Conservation (phyloP, 2,888 invertebrate genomes). For the Trissonchulus sp. region DNA sequence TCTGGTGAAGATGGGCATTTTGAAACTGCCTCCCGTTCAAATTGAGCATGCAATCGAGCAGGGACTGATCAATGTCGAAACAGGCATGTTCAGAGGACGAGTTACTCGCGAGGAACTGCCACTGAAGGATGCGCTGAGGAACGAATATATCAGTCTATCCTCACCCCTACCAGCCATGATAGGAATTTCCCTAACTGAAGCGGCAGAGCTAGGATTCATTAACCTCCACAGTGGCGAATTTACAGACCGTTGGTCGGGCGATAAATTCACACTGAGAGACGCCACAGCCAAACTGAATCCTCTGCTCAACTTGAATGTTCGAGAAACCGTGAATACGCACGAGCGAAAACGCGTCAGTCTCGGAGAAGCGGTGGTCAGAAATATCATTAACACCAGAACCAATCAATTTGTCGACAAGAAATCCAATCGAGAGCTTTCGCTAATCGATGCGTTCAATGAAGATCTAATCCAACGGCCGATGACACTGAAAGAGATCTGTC, state of each 20-base stretch:
- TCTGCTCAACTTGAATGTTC: constrained; percentile 65
- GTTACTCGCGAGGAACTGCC: constrained; percentile 21
- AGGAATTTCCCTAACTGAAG: constrained; percentile 69
- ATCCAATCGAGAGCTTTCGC: constrained; percentile 68
- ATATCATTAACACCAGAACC: constrained; percentile 67
- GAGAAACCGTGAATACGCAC: constrained; percentile 74
- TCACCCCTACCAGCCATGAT: constrained; percentile 9
- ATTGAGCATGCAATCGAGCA: constrained; percentile 51
- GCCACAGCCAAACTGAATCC: constrained; percentile 68
- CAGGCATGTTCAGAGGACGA: constrained; percentile 33
- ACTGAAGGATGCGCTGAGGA: constrained; percentile 29
- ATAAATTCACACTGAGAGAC: constrained; percentile 68
- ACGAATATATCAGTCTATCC: constrained; percentile 25
- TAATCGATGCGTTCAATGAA: constrained; percentile 70
- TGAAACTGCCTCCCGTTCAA: constrained; percentile 44
- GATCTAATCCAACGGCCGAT: constrained; percentile 74
- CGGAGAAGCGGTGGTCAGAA: constrained; percentile 64
- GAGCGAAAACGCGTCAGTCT: constrained; percentile 72
- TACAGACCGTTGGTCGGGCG: constrained; percentile 75
- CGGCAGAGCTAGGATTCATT: constrained; percentile 73
- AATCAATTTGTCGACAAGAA: constrained; percentile 68
- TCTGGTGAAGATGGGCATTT: constrained; percentile 38
- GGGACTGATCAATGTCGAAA: constrained; percentile 33
- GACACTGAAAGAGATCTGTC: constrained; percentile 74
- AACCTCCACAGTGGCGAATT: constrained; percentile 69